These are phyloP conservation scores for Tinea semifulvella DNA, from an alignment of 2,888 invertebrate species.

Conservation along the genomic window DNA sequence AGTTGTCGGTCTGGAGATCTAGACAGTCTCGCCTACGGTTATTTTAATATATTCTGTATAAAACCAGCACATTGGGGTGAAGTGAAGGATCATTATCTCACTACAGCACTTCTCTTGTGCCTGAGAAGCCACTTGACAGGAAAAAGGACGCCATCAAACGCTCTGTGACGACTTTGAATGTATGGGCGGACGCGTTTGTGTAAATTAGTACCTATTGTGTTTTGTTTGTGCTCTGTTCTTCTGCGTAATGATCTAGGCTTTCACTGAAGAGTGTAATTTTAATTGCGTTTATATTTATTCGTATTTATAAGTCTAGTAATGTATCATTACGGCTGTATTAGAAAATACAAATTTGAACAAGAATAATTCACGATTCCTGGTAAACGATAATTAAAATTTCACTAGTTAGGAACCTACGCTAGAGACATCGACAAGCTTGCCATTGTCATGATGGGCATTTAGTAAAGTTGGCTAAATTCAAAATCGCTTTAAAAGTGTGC, in stretches of 20 bases:
- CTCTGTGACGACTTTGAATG: slow-evolving; percentile 1
- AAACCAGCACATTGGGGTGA: not conserved
- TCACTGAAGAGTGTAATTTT: not conserved
- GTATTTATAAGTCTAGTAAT: no score
- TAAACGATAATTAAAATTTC: no score
- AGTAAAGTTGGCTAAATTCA: no score
- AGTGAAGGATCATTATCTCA: slow-evolving; percentile 5
- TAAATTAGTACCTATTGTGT: not conserved
- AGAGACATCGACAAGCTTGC: no score
- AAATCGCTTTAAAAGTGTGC: no score
- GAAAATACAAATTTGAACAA: no score
- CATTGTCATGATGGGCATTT: no score
- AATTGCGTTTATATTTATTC: no score
- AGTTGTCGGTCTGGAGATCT: no score
- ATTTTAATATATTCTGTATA: slow-evolving; percentile 5
- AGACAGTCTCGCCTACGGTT: not conserved
- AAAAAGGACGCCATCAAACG: slow-evolving; percentile 9
- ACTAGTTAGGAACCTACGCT: no score
- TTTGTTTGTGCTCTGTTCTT: not conserved
- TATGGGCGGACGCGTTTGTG: not conserved
- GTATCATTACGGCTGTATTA: no score
- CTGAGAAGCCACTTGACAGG: slow-evolving; percentile 1
- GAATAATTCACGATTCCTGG: no score
- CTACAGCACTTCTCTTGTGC: slow-evolving; percentile 1
- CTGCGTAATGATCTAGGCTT: not conserved